Base-by-base conservation (phyloP, 1,140 invertebrate species). In the Drosophila novamexicana region DNA sequence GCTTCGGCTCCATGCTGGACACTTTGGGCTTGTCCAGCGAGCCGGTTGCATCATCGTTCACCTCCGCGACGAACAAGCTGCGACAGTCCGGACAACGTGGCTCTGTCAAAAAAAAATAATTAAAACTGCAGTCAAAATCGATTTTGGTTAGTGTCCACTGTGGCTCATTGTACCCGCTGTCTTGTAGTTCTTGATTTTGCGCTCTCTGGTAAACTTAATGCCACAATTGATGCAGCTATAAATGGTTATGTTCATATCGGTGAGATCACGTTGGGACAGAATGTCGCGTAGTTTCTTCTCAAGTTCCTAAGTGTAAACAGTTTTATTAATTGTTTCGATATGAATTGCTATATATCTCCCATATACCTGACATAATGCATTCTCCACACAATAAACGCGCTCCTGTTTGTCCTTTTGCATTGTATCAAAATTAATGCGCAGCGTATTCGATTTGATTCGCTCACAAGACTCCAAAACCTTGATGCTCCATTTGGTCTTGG, bases 221-320 rank as follows among this genome's bases (percentile, higher is more conserved):
- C 93, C 93, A 69, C 95, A 95, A 89, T 95, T 95, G 75, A 95
- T 93, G 79, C 95, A 95, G 67, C 93, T 93, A 75, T 94, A 95
- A 8, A 94, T 86, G n/a, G 79, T 91, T 65, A 93, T 93, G 54
- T 94, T 93, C 89, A 93, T 93, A 91, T 94, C 88, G 90, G 78
- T 85, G 52, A 95, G 93, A 54, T 93, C 91, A 65, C 94, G 93
- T 44, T 92, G 88, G 6, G 93, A 93, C 6, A 95, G 91, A 42
- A 93, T 93, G 18, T 93, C 91, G 2, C 92, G 91, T 12, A 95
- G 72, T 50, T 86, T 93, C 63, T 93, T 83, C 50, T 94, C 93
- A 50, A 95, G 92, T 92, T 94, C 93, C 94, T 94, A 53, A 18
- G 7, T n/a, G 5, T 2, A 18, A 14, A 10, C n/a, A 0, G 3